Conservation (phyloP, 2,797 vertebrate species). For the Tragelaphus eurycerus region DNA sequence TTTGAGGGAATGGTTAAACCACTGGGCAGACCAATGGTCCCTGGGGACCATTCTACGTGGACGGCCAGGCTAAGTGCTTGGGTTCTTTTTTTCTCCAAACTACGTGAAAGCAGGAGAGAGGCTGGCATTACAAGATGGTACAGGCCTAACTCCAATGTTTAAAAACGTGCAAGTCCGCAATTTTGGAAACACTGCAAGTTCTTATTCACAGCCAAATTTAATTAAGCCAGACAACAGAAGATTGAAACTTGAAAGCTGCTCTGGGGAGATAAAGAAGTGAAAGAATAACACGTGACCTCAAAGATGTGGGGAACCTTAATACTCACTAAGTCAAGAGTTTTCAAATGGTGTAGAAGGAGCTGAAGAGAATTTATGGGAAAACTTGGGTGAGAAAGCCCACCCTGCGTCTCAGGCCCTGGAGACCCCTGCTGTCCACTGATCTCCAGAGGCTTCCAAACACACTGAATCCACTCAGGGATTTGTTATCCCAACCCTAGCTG, state of each 20-base stretch:
- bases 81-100: slow-evolving; percentile 59
- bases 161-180: not conserved
- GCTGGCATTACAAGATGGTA: not conserved
- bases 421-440: slow-evolving; percentile 81
- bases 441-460: slow-evolving; percentile 79
- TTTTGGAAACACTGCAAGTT: slow-evolving; percentile 28
- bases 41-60: not conserved
- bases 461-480: slow-evolving; percentile 75
- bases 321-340: slow-evolving; percentile 31
- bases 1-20: fast-evolving
- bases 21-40: not conserved
- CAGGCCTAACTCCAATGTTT: slow-evolving; percentile 31
- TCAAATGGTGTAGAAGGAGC: slow-evolving; percentile 71
- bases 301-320: slow-evolving; percentile 72
- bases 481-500: slow-evolving; percentile 51
- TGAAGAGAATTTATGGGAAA: slow-evolving; percentile 77
- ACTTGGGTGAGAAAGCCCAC: slow-evolving; percentile 88
- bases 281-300: slow-evolving; percentile 18
- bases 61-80: not conserved
- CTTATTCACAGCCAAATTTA: slow-evolving; percentile 68
- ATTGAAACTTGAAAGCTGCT: slow-evolving; percentile 62
- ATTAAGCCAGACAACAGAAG: slow-evolving; percentile 69
- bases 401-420: slow-evolving; percentile 84
- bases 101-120: not conserved
- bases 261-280: slow-evolving; percentile 57